These are phyloP conservation scores for Drosophila pectinifera DNA, from an alignment of 1,140 invertebrate species.

Conservation along the genomic window DNA sequence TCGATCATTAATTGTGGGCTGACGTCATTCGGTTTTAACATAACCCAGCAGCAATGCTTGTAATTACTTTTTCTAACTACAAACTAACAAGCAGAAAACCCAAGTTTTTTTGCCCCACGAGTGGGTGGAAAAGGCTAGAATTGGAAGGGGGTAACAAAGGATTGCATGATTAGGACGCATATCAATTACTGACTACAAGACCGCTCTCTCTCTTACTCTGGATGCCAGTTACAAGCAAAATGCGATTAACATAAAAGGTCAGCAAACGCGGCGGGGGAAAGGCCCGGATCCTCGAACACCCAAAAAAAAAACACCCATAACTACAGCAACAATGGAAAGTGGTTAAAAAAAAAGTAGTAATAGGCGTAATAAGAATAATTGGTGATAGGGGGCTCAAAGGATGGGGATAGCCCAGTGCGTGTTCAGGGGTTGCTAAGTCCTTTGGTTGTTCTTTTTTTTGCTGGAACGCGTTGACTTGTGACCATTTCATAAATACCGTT, in stretches of 20 bases:
- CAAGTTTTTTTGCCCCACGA: conserved; percentile 19
- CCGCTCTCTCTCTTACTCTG: conserved; percentile 18
- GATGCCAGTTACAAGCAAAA: conserved; percentile 42
- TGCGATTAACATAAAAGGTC: conserved; percentile 83
- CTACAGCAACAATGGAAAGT: conserved; percentile 60
- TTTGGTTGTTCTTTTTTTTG: conserved; percentile 20
- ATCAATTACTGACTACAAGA: conserved; percentile 83
- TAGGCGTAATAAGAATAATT: conserved; percentile 83
- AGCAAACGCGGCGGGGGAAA: conserved; percentile 35
- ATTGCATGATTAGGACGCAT: conserved; percentile 81
- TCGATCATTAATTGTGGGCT: conserved; percentile 39
- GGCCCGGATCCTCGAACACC: conserved; percentile 11
- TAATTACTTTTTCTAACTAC: conserved; percentile 45
- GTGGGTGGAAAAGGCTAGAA: background rate
- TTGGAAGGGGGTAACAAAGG: conserved; percentile 45
- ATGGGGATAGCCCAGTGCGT: conserved; percentile 43
- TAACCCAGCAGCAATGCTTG: conserved; percentile 16
- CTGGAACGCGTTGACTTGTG: conserved; percentile 79
- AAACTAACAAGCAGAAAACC: conserved; percentile 42
- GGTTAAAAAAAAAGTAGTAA: conserved; percentile 74
- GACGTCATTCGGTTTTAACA: conserved; percentile 24
- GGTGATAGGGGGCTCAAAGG: conserved; percentile 50
- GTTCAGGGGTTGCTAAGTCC: conserved; percentile 32
- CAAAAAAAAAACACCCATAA: conserved; percentile 44
- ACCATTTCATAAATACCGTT: conserved; percentile 84